phyloP scores from a whole-genome alignment of 1,140 invertebrate genomes.

The Ooceraea biroi region DNA sequence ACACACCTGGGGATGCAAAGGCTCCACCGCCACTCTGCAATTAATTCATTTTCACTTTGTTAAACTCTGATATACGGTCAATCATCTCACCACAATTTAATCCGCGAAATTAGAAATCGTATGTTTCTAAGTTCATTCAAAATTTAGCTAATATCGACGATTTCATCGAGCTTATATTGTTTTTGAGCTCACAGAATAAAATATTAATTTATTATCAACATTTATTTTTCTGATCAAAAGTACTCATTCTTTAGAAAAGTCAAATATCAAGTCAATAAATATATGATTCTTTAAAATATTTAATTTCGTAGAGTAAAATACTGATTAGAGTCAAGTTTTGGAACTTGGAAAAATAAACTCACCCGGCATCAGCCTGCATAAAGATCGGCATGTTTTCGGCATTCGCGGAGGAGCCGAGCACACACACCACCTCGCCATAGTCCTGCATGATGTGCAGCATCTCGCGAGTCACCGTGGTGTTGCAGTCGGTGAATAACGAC shows the following conservation, averaged over 20 bases:
- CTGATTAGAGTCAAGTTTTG: neutral
- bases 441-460: slow-evolving; percentile 99
- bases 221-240: too few relatives aligned
- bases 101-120: neutral
- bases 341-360: slow-evolving; percentile 62
- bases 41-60: slow-evolving; percentile 44
- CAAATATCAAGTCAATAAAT: too few relatives aligned
- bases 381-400: slow-evolving; percentile 96
- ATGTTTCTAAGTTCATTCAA: neutral
- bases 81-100: neutral
- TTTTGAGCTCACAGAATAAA: neutral
- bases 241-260: too few relatives aligned
- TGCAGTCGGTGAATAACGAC: slow-evolving; percentile 98
- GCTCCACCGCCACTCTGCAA: slow-evolving; percentile 95
- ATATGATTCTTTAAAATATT: slow-evolving; percentile 1
- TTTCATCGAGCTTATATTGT: too few relatives aligned
- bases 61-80: neutral
- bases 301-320: slow-evolving; percentile 9
- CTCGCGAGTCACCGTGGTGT: slow-evolving; percentile 93
- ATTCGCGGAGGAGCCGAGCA: slow-evolving; percentile 95
- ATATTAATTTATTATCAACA: neutral
- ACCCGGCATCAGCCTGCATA: slow-evolving; percentile 97
- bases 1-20: slow-evolving; percentile 96
- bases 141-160: neutral
- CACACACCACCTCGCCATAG: slow-evolving; percentile 96